Base-by-base conservation (phyloP, 2,888 invertebrate species). In the Metacarcinus magister region DNA sequence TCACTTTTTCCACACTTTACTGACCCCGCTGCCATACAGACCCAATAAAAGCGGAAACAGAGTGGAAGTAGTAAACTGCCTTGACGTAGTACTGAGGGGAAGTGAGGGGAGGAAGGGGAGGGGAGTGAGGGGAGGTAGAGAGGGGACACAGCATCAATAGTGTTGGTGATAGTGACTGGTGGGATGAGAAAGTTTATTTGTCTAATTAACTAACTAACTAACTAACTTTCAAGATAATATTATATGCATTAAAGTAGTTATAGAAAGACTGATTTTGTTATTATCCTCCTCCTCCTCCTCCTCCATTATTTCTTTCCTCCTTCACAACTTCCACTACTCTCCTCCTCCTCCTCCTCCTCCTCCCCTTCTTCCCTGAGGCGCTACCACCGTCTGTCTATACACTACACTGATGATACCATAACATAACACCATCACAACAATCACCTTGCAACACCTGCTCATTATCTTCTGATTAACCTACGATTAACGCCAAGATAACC, bases 1-100 rank as follows among this genome's bases (percentile, higher is more conserved):
- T 82, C 82, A 82, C 32, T 82, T 32, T 82, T 32, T 82, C 32
- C 82, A 32, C 82, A 16, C 82, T 82, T 82, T 82, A 82, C 82
- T 82, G 82, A 82, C 82, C 82, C 82, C 8, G 28, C 32, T 32
- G 82, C 82, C 82, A 82, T 82, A 82, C 82, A 82, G 82, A 82
- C 82, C 82, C 32, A 82, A 82, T 82, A 82, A 82, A 67, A 82
- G 82, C 32, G 82, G 82, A 13, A 32, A 82, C 32, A 82, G 82
- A 28, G 32, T 82, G 82, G 82, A 32, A 16, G n/a, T 67, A 82
- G 32, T 32, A 82, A 82, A 82, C 28, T 82, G 32, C 32, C 32
- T 10, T 82, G 82, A 82, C 82, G 10, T 82, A 82, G 82, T 82
- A 32, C 32, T 82, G 32, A 32, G 82, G 82, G 28, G 7, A 7